Evolutionary conservation across 2,113 vertebrate species (phyloP).

Genomic region (Meriones unguiculatus): DNA sequence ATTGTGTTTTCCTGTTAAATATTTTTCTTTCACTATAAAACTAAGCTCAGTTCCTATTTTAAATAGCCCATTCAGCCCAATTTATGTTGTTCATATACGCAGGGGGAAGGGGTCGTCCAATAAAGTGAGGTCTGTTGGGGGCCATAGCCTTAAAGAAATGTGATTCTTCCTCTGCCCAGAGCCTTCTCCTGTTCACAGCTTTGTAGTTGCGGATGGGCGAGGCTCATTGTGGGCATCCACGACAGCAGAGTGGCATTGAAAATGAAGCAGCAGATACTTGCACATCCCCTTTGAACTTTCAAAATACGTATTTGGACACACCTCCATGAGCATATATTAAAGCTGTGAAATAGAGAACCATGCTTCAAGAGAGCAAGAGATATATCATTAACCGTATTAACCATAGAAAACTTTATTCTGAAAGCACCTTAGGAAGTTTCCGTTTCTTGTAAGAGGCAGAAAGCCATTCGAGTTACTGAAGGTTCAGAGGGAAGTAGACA

Average conservation of each 20-base stretch:
- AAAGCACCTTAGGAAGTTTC: neutral
- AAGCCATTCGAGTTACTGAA: neutral
- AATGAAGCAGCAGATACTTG: neutral
- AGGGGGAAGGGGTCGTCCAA: neutral
- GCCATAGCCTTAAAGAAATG: neutral
- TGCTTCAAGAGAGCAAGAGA: neutral
- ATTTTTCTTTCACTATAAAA: slow-evolving; percentile 34
- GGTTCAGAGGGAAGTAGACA: neutral
- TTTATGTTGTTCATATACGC: neutral
- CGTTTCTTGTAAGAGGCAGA: neutral
- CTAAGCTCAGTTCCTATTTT: neutral
- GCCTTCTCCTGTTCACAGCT: neutral
- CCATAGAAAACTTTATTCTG: neutral
- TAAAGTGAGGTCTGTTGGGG: neutral
- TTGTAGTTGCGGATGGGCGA: neutral
- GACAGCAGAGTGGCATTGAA: neutral
- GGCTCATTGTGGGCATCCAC: neutral
- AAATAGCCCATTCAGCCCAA: neutral
- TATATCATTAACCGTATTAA: neutral
- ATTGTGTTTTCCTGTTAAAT: neutral
- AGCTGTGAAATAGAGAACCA: neutral
- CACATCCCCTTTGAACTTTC: neutral
- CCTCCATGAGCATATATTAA: neutral
- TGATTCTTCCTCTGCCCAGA: neutral
- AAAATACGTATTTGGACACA: neutral